These are phyloP conservation scores for Fratercula arctica DNA, from an alignment of 2,797 vertebrate species.

Conservation along the genomic window DNA sequence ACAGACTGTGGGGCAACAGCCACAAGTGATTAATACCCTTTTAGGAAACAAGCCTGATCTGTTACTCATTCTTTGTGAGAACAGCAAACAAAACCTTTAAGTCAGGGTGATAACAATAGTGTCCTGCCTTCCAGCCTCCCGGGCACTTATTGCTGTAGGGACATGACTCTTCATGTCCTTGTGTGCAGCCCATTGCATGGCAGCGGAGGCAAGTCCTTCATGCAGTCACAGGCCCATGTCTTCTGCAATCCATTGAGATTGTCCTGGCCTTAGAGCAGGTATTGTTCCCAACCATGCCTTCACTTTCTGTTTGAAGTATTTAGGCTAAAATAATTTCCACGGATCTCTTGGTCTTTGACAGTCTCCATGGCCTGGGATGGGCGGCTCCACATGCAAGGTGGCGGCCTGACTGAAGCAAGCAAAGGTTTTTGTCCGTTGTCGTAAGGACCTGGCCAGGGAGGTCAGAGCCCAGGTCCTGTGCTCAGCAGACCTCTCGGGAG, in stretches of 20 bases:
- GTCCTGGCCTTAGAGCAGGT: neutral
- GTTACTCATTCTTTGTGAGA: constrained; percentile 9
- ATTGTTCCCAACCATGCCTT: neutral
- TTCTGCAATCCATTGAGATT: neutral
- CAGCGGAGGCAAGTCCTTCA: neutral
- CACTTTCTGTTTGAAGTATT: neutral
- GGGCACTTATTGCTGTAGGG: neutral
- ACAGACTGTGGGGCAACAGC: neutral
- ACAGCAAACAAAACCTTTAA: constrained; percentile 12
- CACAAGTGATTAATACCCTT: neutral
- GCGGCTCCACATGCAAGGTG: accelerated
- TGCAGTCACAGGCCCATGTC: neutral
- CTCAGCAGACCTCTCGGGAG: neutral
- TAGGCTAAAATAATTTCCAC: neutral
- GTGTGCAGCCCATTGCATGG: neutral
- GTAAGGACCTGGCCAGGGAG: neutral
- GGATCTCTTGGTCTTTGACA: neutral
- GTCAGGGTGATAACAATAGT: neutral
- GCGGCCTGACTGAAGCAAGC: neutral
- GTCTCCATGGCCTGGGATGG: neutral
- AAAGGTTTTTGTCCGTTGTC: accelerated
- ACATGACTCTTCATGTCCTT: neutral
- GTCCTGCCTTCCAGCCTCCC: neutral
- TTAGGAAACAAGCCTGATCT: neutral
- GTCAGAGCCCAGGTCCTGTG: neutral